Base-by-base conservation (phyloP, 2,888 invertebrate species). In the Catocala sponsa region DNA sequence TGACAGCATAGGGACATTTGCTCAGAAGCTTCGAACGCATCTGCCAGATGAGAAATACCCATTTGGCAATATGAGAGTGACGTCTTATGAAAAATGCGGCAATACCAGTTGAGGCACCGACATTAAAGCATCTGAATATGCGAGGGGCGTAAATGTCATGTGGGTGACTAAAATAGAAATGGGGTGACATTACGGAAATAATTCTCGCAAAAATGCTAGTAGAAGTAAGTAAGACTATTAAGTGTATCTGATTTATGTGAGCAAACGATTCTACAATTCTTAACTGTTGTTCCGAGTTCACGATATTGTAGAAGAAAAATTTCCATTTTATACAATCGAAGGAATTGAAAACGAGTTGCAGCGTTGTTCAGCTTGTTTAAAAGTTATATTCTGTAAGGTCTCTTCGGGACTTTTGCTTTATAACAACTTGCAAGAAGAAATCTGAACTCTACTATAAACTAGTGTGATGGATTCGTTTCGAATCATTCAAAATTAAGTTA, bases 51-150 rank as follows among this genome's bases (percentile, higher is more conserved):
- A 78, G 70, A 72, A 79, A 69, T 73, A 72, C 69, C 79, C 77
- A 72, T 72, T 72, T 74, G 70, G 74, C 77, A 79, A 81, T 84
- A 83, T 83, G 78, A 79, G 73, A 81, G 82, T 86, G 87, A 85
- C 84, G 82, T 79, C 78, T 81, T 85, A 89, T 90, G 90, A 91
- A 89, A 91, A 91, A 90, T 91, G 87, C 79, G 81, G 83, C 82
- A 85, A 87, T 86, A 83, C 82, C 70, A 78, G 76, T 79, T 78
- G 79, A 78, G 81, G 79, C 73, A 68, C 72, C 70, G 76, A 87
- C 87, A 89, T 91, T 91, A 91, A 91, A 85, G 85, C 86, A 86
- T 86, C 83, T 85, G 89, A 90, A 91, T 91, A 91, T 90, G 88
- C 86, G 86, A 88, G 87, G 89, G 91, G 90, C 54, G 87, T 82